Base-by-base conservation (phyloP, 2,888 invertebrate genomes). In the Lymantria monacha region DNA sequence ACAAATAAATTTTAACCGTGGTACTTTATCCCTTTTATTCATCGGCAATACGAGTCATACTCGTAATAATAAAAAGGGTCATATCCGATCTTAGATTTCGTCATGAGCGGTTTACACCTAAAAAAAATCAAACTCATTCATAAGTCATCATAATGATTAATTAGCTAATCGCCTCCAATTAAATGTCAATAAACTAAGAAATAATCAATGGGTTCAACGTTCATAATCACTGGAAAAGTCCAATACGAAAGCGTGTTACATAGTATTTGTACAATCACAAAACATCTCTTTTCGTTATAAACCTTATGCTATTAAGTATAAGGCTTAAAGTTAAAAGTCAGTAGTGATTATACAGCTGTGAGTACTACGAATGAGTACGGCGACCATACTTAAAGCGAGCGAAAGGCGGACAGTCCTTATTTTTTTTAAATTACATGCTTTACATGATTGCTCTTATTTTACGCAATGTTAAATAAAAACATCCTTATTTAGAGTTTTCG, bases 301-400 rank as follows among this genome's bases (percentile, higher is more conserved):
- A 54, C 53, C 38, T 44, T 63, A 60, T 31, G 0, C 0, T 5
- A 0, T 10, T 9, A 30, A 46, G 14, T 0, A 44, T 50, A 63
- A 43, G 44, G 51, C 50, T 48, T n/a, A 52, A 42, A 45, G 30
- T 53, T 12, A 42, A 40, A 9, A 13, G 3, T 12, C n/a, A 36
- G 1, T 36, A 5, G 7, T 11, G 2, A 22, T 41, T 41, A 8
- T 14, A 41, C 41, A 14, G 13, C 22, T 22, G 22, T 22, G 22
- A 22, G 22, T 22, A 22, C 22, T 22, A 22, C 10, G 7, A 41
- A 62, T 63, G 66, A 44, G 55, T 71, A 71, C 53, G 63, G 79
- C 78, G 67, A 75, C 79, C 77, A 79, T 69, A 61, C 53, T 47
- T 41, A 59, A 57, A 41, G 49, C 41, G 14, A 48, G 59, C 54